Conservation (phyloP, 2,888 invertebrate species). For the Drosophila monieri region DNA sequence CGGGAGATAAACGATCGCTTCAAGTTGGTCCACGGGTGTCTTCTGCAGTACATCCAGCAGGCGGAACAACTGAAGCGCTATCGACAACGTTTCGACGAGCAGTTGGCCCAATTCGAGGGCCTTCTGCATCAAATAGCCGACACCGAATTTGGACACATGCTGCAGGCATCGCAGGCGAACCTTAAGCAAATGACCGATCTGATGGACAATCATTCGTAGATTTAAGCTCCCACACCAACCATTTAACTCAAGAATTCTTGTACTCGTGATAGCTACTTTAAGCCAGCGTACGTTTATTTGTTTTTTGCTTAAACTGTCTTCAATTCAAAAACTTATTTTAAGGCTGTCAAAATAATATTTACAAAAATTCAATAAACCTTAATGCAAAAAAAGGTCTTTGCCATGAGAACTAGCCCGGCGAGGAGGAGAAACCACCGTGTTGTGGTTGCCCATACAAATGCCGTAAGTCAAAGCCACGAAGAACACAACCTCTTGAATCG, state of each 20-base stretch:
- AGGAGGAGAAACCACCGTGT: slow-evolving; percentile 1
- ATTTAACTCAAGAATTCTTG: background rate
- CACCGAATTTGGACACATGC: slow-evolving; percentile 15
- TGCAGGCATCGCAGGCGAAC: slow-evolving; percentile 17
- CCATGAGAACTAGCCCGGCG: background rate
- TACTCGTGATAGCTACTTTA: background rate
- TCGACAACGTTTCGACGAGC: slow-evolving; percentile 21
- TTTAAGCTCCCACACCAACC: background rate
- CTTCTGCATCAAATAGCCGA: slow-evolving; percentile 14
- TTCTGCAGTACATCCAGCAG: slow-evolving; percentile 32
- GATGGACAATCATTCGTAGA: slow-evolving; percentile 3
- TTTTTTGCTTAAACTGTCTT: background rate
- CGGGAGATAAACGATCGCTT: slow-evolving; percentile 31
- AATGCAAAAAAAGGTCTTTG: no score
- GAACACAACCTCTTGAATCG: no score
- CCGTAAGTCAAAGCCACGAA: no score
- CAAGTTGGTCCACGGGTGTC: slow-evolving; percentile 11
- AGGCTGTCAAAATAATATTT: background rate
- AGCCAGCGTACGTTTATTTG: background rate
- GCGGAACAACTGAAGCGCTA: slow-evolving; percentile 30
- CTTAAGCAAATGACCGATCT: slow-evolving; percentile 3
- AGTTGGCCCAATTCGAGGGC: slow-evolving; percentile 18
- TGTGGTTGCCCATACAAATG: background rate
- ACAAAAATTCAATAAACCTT: background rate
- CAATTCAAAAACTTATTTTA: background rate